Evolutionary conservation across 2,113 vertebrate genomes (phyloP), one percentile per base, ranked within the genome.

Genomic region (Zootoca vivipara): DNA sequence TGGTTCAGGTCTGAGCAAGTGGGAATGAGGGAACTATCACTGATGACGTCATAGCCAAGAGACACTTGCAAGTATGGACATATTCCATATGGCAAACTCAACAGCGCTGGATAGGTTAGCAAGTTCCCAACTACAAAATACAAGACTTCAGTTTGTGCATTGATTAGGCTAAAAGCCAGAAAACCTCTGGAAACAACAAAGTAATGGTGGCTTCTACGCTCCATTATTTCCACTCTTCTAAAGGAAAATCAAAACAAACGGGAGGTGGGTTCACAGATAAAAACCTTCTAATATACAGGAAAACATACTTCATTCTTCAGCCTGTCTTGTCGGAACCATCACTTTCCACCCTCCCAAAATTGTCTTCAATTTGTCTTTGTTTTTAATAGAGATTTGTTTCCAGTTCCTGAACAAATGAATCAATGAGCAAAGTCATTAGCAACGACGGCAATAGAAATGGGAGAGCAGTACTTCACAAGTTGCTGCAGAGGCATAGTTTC

Each of bases 241-340:
- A 92, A 99, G 98, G 98, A 99, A 95, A 99, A 99, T 94, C 98
- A 98, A 96, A 99, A 98, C 89, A 99, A 99, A 89, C 98, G 98
- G 95, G 98, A 98, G 91, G 96, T 96, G 24, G 98, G 98, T 2
- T 96, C 97, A 97, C 97, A 28, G 98, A 99, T 87, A 98, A 99
- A 77, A 95, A 97, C 0, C 98, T 98, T 16, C 86, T 87, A 83
- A 85, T 64, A 22, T 92, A 89, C 78, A 91, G 7, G 3, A 62
- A 52, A 20, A n/a, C 52, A 62, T 56, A 15, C 7, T 80, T 80
- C 52, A 73, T 58, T 64, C 33, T 40, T 40, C 38, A 18, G 33
- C 16, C 9, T 64, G 52, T 26, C 42, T 86, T 52, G 20, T 42
- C 65, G 35, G 3, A 46, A 82, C 38, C 3, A 42, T 40, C 26